These are phyloP conservation scores for Phenacoccus solenopsis DNA, from an alignment of 1,140 invertebrate species.

Conservation along the genomic window DNA sequence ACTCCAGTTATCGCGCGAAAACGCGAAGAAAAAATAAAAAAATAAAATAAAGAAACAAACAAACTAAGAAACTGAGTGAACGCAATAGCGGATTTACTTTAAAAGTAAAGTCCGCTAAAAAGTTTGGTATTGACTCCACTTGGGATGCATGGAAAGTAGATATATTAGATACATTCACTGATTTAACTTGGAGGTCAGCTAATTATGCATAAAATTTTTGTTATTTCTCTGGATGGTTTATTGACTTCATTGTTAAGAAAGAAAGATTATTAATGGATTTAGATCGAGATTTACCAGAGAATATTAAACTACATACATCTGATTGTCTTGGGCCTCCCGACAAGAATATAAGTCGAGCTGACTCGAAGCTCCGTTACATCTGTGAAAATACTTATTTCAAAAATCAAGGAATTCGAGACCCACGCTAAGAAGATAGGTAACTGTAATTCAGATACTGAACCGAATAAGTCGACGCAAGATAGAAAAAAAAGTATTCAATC, in stretches of 20 bases:
- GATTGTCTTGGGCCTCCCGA: conserved; percentile 16
- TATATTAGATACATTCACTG: conserved; percentile 9
- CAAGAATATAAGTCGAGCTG: background rate
- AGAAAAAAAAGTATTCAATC: background rate
- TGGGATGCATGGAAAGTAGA: conserved; percentile 15
- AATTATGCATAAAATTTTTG: conserved; percentile 18
- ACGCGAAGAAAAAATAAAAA: too few relatives aligned
- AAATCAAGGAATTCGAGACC: conserved; percentile 13
- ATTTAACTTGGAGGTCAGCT: background rate
- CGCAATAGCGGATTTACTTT: too few relatives aligned
- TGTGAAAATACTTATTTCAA: background rate
- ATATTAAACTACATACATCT: background rate
- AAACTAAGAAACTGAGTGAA: too few relatives aligned
- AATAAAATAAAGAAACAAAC: too few relatives aligned
- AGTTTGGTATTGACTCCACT: background rate
- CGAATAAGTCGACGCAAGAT: background rate
- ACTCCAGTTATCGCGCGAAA: too few relatives aligned
- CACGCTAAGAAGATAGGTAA: background rate
- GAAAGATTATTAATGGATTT: conserved; percentile 18
- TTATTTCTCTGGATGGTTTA: background rate
- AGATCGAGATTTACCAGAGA: background rate
- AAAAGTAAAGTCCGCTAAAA: too few relatives aligned
- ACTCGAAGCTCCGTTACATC: background rate
- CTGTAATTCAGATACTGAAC: background rate
- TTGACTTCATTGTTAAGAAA: conserved; percentile 19